phyloP scores from a whole-genome alignment of 2,797 vertebrate species.

The Acanthurus tractus region DNA sequence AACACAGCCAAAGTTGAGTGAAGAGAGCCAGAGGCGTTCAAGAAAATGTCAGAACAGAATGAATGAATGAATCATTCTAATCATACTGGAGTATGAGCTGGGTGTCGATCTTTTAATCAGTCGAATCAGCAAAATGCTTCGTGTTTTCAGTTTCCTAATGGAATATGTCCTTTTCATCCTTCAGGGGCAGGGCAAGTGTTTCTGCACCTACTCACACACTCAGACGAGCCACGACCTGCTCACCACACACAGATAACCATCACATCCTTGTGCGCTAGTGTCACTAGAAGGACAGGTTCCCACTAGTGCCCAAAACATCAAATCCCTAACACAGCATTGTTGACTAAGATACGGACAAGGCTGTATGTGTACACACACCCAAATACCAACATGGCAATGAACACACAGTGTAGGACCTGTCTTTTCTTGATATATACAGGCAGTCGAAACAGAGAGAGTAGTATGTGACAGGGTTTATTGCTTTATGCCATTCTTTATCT shows the following conservation, averaged over 20 bases:
- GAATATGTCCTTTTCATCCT: slow-evolving; percentile 42
- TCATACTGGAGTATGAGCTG: too few species aligned
- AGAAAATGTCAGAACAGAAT: neutral
- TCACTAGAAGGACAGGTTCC: slow-evolving; percentile 47
- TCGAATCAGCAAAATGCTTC: neutral
- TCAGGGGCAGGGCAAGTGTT: slow-evolving; percentile 22
- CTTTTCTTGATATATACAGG: slow-evolving; percentile 21
- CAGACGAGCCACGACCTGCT: slow-evolving; percentile 61
- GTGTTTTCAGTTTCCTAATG: slow-evolving; percentile 21
- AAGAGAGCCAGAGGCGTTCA: neutral
- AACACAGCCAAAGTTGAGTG: neutral
- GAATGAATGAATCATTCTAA: neutral
- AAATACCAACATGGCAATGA: slow-evolving; percentile 4
- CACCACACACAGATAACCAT: slow-evolving; percentile 48
- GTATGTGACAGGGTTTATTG: slow-evolving; percentile 17
- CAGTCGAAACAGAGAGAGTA: slow-evolving; percentile 25
- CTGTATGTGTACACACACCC: neutral
- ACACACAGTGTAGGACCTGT: neutral
- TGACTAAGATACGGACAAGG: neutral
- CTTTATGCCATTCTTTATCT: slow-evolving; percentile 10
- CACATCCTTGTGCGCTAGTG: slow-evolving; percentile 22
- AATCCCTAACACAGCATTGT: slow-evolving; percentile 26
- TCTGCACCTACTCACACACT: slow-evolving; percentile 24
- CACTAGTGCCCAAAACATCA: slow-evolving; percentile 28
- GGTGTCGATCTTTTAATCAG: neutral